phyloP scores from a whole-genome alignment of 2,888 invertebrate genomes.

The Periphyllus acericola region DNA sequence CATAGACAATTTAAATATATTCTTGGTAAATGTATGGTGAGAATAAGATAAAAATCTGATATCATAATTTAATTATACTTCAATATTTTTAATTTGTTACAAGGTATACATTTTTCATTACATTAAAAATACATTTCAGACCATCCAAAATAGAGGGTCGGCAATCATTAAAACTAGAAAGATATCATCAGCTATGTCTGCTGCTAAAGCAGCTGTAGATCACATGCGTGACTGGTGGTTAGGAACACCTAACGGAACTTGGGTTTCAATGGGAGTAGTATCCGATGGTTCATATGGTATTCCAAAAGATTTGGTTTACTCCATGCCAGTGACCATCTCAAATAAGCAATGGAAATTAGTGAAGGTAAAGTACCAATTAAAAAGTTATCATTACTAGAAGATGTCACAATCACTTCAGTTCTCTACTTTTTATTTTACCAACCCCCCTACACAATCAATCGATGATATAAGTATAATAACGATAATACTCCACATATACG shows the following conservation, averaged over 20 bases:
- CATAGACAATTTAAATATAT: no score
- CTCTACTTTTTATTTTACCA: not conserved
- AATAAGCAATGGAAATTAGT: conserved; percentile 89
- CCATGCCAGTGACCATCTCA: conserved; percentile 89
- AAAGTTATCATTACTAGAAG: not conserved
- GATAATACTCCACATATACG: no score
- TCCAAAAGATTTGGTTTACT: conserved; percentile 90
- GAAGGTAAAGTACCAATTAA: conserved; percentile 66
- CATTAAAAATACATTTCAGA: conserved; percentile 68
- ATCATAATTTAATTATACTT: no score
- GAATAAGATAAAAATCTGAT: no score
- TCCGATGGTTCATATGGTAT: conserved; percentile 96
- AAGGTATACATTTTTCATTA: no score
- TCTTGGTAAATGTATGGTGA: no score
- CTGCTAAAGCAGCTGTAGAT: conserved; percentile 98
- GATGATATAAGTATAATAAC: not conserved
- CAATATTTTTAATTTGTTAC: no score
- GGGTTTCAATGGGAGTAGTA: conserved; percentile 96
- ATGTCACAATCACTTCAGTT: not conserved
- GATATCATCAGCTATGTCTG: conserved; percentile 98
- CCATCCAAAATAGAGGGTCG: conserved; percentile 96
- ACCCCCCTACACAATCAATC: not conserved
- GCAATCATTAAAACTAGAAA: conserved; percentile 97
- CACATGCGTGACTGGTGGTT: conserved; percentile 97
- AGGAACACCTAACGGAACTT: conserved; percentile 80